Evolutionary conservation across 2,113 vertebrate genomes (phyloP), one percentile per base, ranked within the genome.

Genomic region (Xenopus borealis): DNA sequence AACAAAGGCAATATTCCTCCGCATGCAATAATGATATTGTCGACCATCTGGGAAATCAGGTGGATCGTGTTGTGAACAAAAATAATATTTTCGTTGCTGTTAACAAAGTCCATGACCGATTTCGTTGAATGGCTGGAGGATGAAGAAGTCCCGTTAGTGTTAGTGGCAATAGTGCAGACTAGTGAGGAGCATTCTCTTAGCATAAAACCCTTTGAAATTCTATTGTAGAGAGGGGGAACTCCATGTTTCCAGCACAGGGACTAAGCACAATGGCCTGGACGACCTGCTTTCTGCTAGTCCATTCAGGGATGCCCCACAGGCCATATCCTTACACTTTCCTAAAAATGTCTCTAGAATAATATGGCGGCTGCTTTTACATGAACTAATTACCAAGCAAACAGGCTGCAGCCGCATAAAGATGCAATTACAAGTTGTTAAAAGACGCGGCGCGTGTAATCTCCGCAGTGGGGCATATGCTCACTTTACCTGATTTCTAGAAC

Each of bases 1-100:
- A 98, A 92, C 85, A 99, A 88, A n/a, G 97, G 97, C 68, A 98
- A 86, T 86, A 99, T 99, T 85, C 97, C 97, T 89, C 97, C 97
- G 78, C 97, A 99, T 82, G 97, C 97, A 69, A 99, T 99, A 87
- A 99, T 98, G 88, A 99, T 98, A 89, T 99, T 99, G 92, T 99
- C 97, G 82, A 99, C 97, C 97, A 99, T 99, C 90, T 99, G 97
- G 84, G 97, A 99, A 86, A 99, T 98, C 83, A 99, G 97, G 91
- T 99, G 97, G 86, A 99, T 99, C 67, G 97, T 99, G 89, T 99
- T 99, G 90, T 99, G 97, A 84, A 99, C 97, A 86, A 99, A 99
- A 90, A 99, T 99, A 89, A 99, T 99, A 87, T 99, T 99, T 88
- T 99, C 97, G 82, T 98, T 99, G 90, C 97, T 99, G 90, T 99